phyloP scores from a whole-genome alignment of 2,888 invertebrate species.

The Keiferia lycopersicella region DNA sequence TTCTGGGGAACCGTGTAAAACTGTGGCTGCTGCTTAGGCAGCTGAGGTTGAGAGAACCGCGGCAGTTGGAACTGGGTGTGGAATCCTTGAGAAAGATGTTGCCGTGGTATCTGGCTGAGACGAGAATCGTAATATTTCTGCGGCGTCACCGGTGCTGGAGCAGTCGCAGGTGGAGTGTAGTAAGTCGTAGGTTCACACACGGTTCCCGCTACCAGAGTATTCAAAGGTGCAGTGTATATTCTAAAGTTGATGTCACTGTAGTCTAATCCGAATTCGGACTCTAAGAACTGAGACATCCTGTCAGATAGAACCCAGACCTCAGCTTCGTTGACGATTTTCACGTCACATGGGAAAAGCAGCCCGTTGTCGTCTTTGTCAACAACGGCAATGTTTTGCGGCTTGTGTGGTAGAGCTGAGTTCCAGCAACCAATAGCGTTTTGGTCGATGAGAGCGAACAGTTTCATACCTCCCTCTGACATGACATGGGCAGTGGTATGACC shows the following conservation, averaged over 20 bases:
- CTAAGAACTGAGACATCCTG: conserved; percentile 89
- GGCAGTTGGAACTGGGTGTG: neutral
- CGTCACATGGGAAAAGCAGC: conserved; percentile 89
- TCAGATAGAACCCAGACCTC: conserved; percentile 92
- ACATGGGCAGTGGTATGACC: conserved; percentile 87
- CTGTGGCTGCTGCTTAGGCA: conserved; percentile 19
- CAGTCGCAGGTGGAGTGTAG: conserved; percentile 6
- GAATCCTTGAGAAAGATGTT: neutral
- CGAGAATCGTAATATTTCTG: conserved; percentile 22
- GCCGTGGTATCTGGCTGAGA: conserved; percentile 27
- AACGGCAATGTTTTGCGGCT: conserved; percentile 84
- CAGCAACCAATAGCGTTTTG: conserved; percentile 92
- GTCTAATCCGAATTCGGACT: conserved; percentile 81
- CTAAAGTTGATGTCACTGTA: conserved; percentile 90
- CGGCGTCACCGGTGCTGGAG: neutral
- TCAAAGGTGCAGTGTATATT: conserved; percentile 86
- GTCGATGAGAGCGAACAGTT: conserved; percentile 89
- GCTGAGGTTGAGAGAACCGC: conserved; percentile 30
- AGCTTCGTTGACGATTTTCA: conserved; percentile 86
- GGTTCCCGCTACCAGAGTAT: conserved; percentile 84
- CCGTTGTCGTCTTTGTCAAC: conserved; percentile 88
- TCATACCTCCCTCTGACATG: conserved; percentile 87
- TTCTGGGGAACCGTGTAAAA: neutral
- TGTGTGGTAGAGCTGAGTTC: conserved; percentile 85
- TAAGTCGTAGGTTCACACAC: conserved; percentile 82